Conservation (phyloP, 2,113 vertebrate species). For the Dryoscopus gambensis region DNA sequence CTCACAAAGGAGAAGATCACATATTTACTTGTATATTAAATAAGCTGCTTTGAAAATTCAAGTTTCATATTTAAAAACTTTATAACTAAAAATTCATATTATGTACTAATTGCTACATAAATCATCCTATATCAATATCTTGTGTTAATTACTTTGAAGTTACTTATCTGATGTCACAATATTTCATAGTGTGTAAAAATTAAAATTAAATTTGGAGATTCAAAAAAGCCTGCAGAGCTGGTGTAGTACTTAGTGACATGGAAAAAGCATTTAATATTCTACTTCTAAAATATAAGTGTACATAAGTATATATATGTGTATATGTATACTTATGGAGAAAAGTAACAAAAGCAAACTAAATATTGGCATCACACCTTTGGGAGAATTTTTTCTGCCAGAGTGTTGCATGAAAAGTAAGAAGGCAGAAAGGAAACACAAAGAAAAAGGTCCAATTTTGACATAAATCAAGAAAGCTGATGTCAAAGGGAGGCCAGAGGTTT, state of each 20-base stretch:
- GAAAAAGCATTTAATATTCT: background rate
- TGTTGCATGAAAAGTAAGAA: background rate
- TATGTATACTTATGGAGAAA: background rate
- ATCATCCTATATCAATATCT: background rate
- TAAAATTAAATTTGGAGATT: background rate
- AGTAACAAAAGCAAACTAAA: background rate
- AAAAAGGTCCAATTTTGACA: background rate
- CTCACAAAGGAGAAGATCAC: background rate
- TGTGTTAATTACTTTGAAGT: background rate
- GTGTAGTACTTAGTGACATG: background rate
- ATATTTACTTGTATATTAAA: background rate
- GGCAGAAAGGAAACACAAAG: background rate
- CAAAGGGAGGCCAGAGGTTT: background rate
- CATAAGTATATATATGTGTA: background rate
- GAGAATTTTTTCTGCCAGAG: background rate
- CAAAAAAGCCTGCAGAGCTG: accelerated
- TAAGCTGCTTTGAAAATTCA: background rate
- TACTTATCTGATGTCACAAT: background rate
- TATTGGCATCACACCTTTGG: background rate
- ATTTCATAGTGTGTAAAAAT: background rate
- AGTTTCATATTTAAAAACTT: background rate
- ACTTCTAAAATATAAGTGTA: background rate
- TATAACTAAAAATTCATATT: background rate
- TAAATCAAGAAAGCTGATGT: background rate
- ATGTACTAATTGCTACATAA: background rate